phyloP scores from a whole-genome alignment of 1,140 invertebrate genomes.

The Dermatophagoides farinae region DNA sequence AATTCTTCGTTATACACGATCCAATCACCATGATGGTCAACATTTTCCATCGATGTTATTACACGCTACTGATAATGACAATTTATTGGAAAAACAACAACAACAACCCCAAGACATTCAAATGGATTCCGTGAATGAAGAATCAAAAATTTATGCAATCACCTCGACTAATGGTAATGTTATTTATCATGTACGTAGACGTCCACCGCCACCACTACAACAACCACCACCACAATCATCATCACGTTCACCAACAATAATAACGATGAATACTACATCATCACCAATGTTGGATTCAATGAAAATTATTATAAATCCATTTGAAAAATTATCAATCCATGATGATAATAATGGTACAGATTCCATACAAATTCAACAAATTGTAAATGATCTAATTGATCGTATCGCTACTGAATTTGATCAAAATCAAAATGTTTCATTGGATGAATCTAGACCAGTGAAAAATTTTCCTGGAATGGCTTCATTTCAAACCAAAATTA shows the following conservation, averaged over 20 bases:
- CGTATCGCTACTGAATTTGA: too few species aligned
- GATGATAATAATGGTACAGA: too few species aligned
- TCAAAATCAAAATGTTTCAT: too few species aligned
- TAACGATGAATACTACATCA: slow-evolving; percentile 23
- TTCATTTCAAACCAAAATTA: background rate
- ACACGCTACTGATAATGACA: slow-evolving; percentile 23
- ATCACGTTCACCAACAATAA: slow-evolving; percentile 7
- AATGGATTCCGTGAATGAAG: slow-evolving; percentile 15
- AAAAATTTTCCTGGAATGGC: slow-evolving; percentile 12
- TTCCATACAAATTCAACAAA: too few species aligned
- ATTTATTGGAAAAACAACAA: slow-evolving; percentile 1
- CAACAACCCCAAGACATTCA: slow-evolving; percentile 1
- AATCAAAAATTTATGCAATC: slow-evolving; percentile 57
- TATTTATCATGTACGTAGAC: slow-evolving; percentile 48
- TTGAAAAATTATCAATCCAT: too few species aligned
- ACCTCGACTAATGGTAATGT: slow-evolving; percentile 66
- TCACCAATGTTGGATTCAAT: background rate
- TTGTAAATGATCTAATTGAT: too few species aligned
- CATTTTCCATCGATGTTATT: background rate
- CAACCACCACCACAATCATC: slow-evolving; percentile 10
- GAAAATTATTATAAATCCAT: slow-evolving; percentile 28
- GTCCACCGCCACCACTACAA: background rate
- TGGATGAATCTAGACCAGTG: background rate
- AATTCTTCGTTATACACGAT: slow-evolving; percentile 36
- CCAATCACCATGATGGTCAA: background rate